A percentile compares a stretch with the other conserved stretches of the same genome.
Evolutionary conservation across 2,888 invertebrate genomes (phyloP).

Genomic region (Lampropteryx suffumata): DNA sequence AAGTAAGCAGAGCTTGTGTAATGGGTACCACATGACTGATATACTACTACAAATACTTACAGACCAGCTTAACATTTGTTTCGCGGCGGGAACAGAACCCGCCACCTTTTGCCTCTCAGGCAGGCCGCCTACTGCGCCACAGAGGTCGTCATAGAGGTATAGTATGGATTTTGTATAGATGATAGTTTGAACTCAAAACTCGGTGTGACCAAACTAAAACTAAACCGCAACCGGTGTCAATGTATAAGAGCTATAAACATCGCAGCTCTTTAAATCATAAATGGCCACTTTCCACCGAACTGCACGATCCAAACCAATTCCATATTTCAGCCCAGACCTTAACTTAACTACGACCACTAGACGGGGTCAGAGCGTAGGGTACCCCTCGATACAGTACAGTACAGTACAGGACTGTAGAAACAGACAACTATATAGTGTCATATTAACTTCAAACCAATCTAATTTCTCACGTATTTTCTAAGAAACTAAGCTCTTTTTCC

Average conservation of each 20-base stretch:
- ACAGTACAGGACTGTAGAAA: slow-evolving; percentile 38
- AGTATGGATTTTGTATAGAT: no score
- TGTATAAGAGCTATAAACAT: slow-evolving; percentile 1
- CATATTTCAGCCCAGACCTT: slow-evolving; percentile 53
- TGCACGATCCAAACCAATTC: slow-evolving; percentile 44
- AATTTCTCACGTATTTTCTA: not conserved
- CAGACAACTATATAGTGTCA: slow-evolving; percentile 40
- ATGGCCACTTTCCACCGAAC: slow-evolving; percentile 33
- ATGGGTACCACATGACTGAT: no score
- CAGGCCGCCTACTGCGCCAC: no score
- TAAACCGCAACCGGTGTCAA: not conserved
- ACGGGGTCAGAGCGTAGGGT: slow-evolving; percentile 52
- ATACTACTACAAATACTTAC: no score
- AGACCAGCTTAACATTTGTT: no score
- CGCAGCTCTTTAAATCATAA: slow-evolving; percentile 25
- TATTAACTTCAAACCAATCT: not conserved
- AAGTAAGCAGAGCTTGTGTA: no score
- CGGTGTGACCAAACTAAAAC: no score
- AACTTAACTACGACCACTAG: slow-evolving; percentile 57
- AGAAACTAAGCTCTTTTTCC: slow-evolving; percentile 13
- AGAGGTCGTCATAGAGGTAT: no score
- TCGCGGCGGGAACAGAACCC: no score
- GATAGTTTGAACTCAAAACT: no score
- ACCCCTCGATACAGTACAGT: slow-evolving; percentile 47
- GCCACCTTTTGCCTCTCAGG: no score